Evolutionary conservation across 2,113 vertebrate species (phyloP).

Genomic region (Atherinomorus stipes): DNA sequence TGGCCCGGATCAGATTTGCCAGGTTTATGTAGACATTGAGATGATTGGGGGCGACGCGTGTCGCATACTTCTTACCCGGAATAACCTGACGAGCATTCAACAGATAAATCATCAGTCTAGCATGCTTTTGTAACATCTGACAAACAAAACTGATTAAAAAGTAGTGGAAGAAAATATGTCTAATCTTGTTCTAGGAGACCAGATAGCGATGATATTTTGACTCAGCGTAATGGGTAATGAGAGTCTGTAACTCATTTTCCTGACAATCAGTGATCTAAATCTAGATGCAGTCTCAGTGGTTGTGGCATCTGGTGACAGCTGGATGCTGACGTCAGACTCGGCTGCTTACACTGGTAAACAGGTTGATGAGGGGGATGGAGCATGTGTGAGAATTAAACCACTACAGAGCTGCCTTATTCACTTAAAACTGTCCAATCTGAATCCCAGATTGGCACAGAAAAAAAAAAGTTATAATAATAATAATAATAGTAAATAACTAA

Average conservation of each 20-base stretch:
- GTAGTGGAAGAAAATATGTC: neutral
- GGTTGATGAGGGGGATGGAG: neutral
- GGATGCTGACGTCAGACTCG: neutral
- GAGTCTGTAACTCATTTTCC: neutral
- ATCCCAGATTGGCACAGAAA: too few relatives aligned
- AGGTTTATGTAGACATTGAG: constrained; percentile 99
- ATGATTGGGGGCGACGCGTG: constrained; percentile 97
- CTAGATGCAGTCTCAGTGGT: neutral
- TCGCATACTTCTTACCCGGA: constrained; percentile 97
- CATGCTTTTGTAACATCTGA: neutral
- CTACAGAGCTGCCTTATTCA: neutral
- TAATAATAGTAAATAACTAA: too few relatives aligned
- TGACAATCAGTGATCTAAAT: neutral
- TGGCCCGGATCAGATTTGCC: constrained; percentile 94
- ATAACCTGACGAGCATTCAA: constrained; percentile 86
- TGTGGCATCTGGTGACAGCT: neutral
- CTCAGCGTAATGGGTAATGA: neutral
- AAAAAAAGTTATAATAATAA: neutral
- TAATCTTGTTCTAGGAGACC: neutral
- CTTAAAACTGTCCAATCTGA: too few relatives aligned
- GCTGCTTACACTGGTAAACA: neutral
- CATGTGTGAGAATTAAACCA: neutral
- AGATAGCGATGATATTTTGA: neutral
- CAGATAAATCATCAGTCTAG: constrained; percentile 4
- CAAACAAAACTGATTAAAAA: neutral